Percentiles rank a stretch among this genome's conserved stretches.
Conservation (phyloP, 2,888 invertebrate species). For the Pristionchus exspectatus region DNA sequence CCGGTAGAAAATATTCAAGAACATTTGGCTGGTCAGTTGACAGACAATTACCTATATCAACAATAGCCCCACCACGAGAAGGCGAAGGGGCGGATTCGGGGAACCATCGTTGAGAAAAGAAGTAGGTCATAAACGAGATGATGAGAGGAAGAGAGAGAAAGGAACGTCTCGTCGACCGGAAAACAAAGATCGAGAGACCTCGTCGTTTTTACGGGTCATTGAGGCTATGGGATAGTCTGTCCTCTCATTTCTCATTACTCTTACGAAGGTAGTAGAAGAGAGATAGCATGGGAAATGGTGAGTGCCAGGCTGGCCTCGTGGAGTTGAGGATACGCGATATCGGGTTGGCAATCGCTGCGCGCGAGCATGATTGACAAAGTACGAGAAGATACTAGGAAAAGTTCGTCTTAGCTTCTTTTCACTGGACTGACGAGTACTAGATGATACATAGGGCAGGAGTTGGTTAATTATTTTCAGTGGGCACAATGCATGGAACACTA, state of each 20-base stretch:
- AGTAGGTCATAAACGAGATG: conserved; percentile 8
- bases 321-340: neutral
- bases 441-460: too few species aligned
- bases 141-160: neutral
- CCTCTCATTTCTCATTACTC: neutral
- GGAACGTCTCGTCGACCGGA: neutral
- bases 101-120: neutral
- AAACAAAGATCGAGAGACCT: neutral
- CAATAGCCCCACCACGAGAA: neutral
- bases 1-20: neutral
- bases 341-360: neutral
- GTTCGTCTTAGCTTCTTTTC: too few species aligned
- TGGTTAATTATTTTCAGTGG: too few species aligned
- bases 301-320: neutral
- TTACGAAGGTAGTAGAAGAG: neutral
- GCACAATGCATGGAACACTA: too few species aligned
- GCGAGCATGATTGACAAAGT: neutral
- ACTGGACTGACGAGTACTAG: neutral
- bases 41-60: neutral
- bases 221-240: neutral
- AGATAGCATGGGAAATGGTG: neutral
- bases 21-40: neutral
- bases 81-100: neutral
- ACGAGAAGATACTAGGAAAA: neutral
- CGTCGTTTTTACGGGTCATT: conserved; percentile 3